These are phyloP conservation scores for Callyntrura guangdongensis DNA, from an alignment of 2,888 invertebrate genomes.

Conservation along the genomic window DNA sequence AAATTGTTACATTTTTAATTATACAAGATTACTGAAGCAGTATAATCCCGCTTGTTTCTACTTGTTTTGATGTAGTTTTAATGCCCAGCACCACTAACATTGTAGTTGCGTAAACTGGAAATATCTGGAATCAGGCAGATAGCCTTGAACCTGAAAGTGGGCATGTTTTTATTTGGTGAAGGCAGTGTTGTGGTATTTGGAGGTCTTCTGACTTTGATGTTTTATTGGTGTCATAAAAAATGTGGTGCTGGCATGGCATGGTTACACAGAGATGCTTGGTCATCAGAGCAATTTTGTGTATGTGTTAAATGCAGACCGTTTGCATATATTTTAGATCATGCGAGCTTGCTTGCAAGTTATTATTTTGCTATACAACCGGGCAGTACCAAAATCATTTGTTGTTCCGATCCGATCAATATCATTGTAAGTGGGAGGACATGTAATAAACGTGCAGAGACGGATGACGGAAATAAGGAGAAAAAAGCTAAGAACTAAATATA, in stretches of 20 bases:
- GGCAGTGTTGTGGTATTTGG: background rate
- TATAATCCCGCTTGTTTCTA: constrained; percentile 5
- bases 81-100: background rate
- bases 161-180: background rate
- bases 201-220: constrained; percentile 12
- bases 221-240: constrained; percentile 41
- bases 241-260: background rate
- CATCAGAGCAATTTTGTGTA: background rate
- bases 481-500: too few species aligned
- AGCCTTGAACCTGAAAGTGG: constrained; percentile 32
- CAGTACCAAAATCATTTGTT: background rate
- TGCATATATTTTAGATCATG: too few species aligned
- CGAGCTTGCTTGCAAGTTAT: background rate
- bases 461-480: background rate
- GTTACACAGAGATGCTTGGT: background rate
- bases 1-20: background rate
- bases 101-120: background rate
- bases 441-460: background rate
- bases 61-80: background rate
- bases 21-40: background rate
- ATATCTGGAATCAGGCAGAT: background rate
- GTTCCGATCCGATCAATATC: background rate
- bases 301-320: too few species aligned
- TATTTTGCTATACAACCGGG: background rate
- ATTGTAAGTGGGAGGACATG: too few species aligned